Base-by-base conservation (phyloP, 2,888 invertebrate species). In the Fragum fragum region DNA sequence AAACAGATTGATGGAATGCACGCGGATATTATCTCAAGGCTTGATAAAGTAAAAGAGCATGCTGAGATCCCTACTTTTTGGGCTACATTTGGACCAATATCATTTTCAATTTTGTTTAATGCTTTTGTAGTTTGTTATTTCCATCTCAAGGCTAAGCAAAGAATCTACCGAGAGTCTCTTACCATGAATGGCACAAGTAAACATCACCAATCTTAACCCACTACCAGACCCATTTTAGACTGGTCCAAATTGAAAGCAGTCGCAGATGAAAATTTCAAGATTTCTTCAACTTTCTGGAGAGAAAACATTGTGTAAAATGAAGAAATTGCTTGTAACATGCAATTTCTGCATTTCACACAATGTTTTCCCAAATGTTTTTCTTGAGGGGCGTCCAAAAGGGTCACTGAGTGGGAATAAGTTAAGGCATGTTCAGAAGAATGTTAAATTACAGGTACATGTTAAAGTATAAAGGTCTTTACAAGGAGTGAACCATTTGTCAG, bases 1-100 rank as follows among this genome's bases (percentile, higher is more conserved):
- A 90, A 89, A 47, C 93, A 94, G 83, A 85, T 94, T 71, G 93
- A 94, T 81, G 93, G 90, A 2, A 90, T 94, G 61, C 90, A 91
- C 70, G 66, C 89, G n/a, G 94, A 94, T 81, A 91, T 93, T 66
- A 81, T 88, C 5, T 78, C 79, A 26, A 85, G 89, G 29, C 79
- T 85, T 18, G 79, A 81, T 18, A 61, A 84, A n/a, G 83, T 93
- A 18, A 77, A 89, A 29, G 61, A 63, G 23, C 83, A 90, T 42
- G 84, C 90, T 32, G 89, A 89, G 23, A 78, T 85, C 6, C 94
- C 94, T 1, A 92, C 93, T 6, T 87, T 93, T 23, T 76, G 87
- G 74, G 88, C 87, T 55, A 91, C 93, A 6, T 93, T 93, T 82
- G 93, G 94, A 39, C 89, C 92, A 14, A 90, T 93, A 1, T 70